Conservation (phyloP, 2,888 invertebrate species). For the Phorcus lineatus region DNA sequence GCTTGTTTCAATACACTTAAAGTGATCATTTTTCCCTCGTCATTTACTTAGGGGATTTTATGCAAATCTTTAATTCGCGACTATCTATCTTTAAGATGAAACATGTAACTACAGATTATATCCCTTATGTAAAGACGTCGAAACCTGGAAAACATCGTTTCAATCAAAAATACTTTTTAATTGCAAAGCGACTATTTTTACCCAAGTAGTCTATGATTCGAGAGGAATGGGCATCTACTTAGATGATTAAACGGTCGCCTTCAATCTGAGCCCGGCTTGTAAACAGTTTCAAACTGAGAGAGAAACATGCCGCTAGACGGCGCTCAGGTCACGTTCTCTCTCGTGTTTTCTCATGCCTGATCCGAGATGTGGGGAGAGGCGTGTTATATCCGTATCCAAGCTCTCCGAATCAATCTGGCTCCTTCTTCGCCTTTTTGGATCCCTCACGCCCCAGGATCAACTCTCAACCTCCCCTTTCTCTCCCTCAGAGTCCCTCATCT, state of each 20-base stretch:
- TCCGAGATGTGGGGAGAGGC: constrained; percentile 18
- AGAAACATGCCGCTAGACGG: constrained; percentile 18
- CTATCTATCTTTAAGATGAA: no score
- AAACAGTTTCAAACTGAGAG: constrained; percentile 12
- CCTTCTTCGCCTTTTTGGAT: neutral
- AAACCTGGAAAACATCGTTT: neutral
- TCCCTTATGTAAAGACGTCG: neutral
- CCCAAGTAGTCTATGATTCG: neutral
- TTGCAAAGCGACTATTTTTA: neutral
- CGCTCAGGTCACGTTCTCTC: constrained; percentile 20
- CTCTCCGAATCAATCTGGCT: neutral
- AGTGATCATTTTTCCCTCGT: neutral
- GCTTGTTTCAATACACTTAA: neutral
- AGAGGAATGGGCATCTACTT: neutral
- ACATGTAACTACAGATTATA: neutral
- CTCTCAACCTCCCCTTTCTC: neutral
- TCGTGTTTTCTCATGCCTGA: constrained; percentile 12
- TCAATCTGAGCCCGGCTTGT: constrained; percentile 17
- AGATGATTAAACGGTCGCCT: constrained; percentile 23
- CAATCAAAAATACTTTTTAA: neutral
- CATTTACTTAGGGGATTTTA: neutral
- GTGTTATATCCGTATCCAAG: constrained; percentile 5
- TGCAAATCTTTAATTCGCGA: neutral
- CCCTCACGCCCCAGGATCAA: constrained; percentile 7
- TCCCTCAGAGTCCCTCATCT: neutral